Conservation (phyloP, 64 coral and sea anemone genomes). For the Acropora tenuis region DNA sequence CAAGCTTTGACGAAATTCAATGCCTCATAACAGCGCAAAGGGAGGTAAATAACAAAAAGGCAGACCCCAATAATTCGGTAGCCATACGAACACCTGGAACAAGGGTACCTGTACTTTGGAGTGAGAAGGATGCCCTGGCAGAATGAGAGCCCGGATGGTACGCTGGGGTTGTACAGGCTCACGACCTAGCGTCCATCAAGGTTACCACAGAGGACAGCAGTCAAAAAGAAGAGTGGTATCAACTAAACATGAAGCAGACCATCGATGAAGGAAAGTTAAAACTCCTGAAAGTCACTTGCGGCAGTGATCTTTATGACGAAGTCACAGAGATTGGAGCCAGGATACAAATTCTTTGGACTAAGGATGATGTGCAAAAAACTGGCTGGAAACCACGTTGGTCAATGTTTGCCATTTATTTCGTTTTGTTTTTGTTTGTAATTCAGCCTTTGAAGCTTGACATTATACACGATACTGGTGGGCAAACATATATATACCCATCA, state of each 20-base stretch:
- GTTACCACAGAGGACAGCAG: not conserved
- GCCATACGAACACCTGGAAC: not conserved
- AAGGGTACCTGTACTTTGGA: not conserved
- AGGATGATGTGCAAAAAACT: conserved; percentile 11
- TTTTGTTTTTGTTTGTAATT: no score
- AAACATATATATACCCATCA: no score
- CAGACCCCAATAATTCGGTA: not conserved
- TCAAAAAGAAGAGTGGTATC: not conserved
- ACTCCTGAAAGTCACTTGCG: not conserved
- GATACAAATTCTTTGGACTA: conserved; percentile 1
- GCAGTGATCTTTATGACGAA: not conserved
- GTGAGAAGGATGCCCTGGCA: not conserved
- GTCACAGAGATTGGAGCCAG: not conserved
- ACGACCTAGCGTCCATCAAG: not conserved
- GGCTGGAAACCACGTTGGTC: conserved; percentile 30
- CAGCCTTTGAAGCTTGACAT: no score
- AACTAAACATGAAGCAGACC: not conserved
- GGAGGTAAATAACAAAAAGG: not conserved
- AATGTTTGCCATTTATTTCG: not conserved
- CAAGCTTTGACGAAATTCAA: not conserved
- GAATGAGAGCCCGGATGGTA: conserved; percentile 26
- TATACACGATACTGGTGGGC: no score
- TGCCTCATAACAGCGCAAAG: not conserved
- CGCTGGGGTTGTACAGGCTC: not conserved
- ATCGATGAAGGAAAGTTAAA: not conserved